These are phyloP conservation scores for Stramonita haemastoma DNA, from an alignment of 2,888 invertebrate species.

Conservation along the genomic window DNA sequence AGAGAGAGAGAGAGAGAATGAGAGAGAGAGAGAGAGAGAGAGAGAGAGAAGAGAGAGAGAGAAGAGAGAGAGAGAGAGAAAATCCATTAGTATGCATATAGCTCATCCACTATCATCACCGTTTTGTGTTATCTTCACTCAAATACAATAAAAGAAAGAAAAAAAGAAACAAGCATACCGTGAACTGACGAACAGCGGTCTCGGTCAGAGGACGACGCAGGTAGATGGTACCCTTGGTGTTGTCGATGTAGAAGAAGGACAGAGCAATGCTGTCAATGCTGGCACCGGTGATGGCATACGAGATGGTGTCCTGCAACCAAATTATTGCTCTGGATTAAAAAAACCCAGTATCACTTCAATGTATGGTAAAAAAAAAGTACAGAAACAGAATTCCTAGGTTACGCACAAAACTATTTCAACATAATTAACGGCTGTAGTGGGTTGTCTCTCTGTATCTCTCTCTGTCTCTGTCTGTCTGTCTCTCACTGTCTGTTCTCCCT, in stretches of 20 bases:
- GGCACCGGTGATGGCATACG: constrained; percentile 53
- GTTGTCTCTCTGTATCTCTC: too few species aligned
- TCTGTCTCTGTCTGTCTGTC: too few species aligned
- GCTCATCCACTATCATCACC: background rate
- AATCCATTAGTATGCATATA: background rate
- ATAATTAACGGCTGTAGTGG: too few species aligned
- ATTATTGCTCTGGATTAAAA: too few species aligned
- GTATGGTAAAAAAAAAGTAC: too few species aligned
- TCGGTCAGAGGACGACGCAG: constrained; percentile 57
- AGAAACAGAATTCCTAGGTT: too few species aligned
- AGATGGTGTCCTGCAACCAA: constrained; percentile 56
- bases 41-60: background rate
- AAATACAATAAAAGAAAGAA: background rate
- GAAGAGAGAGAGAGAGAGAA: background rate
- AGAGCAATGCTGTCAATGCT: constrained; percentile 52
- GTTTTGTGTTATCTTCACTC: too few species aligned
- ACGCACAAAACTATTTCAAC: too few species aligned
- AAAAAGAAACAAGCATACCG: constrained; percentile 20
- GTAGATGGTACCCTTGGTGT: constrained; percentile 61
- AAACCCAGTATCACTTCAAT: too few species aligned
- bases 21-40: background rate
- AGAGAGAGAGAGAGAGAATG: background rate
- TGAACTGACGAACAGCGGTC: constrained; percentile 37
- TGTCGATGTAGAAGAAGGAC: constrained; percentile 69
- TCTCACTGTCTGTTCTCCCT: too few species aligned